A percentile compares a stretch with the other conserved stretches of the same genome.
Conservation (phyloP, 2,113 vertebrate species). For the Brachyistius frenatus region DNA sequence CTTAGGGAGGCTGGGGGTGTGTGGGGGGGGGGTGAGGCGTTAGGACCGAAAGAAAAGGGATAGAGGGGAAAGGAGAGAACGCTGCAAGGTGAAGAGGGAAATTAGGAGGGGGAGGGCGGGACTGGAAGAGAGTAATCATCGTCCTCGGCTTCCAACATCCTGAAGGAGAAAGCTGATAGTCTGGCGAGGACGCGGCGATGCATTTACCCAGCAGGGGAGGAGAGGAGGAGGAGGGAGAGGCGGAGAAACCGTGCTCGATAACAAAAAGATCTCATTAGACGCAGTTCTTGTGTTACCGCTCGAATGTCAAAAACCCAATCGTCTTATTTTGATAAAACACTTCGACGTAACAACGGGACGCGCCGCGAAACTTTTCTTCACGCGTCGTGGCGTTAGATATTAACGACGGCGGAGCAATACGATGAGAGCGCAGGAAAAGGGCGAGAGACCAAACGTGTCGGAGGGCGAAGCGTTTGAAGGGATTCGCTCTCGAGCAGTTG, state of each 20-base stretch:
- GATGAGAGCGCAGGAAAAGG: too few relatives aligned
- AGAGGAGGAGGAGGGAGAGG: slow-evolving; percentile 26
- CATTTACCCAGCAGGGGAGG: slow-evolving; percentile 21
- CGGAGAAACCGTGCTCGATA: slow-evolving; percentile 22
- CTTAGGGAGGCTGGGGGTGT: too few relatives aligned
- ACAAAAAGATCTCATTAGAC: slow-evolving; percentile 36
- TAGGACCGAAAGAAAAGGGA: neutral
- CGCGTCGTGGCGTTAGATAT: too few relatives aligned
- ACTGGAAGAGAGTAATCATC: slow-evolving; percentile 36
- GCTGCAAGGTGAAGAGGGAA: slow-evolving; percentile 28
- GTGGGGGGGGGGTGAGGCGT: too few relatives aligned
- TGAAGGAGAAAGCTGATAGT: slow-evolving; percentile 60
- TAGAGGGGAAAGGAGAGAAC: neutral
- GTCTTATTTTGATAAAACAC: neutral
- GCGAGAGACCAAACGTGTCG: too few relatives aligned
- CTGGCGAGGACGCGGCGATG: slow-evolving; percentile 35
- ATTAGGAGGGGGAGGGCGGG: slow-evolving; percentile 19
- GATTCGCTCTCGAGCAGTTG: too few relatives aligned
- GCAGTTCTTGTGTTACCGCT: slow-evolving; percentile 11
- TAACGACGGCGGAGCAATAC: too few relatives aligned
- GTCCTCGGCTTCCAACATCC: slow-evolving; percentile 38
- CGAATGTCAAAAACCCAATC: neutral
- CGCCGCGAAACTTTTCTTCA: too few relatives aligned
- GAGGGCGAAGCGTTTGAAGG: too few relatives aligned
- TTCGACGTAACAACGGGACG: neutral